Evolutionary conservation across 1,140 invertebrate genomes (phyloP).

Genomic region (Linepithema humile): DNA sequence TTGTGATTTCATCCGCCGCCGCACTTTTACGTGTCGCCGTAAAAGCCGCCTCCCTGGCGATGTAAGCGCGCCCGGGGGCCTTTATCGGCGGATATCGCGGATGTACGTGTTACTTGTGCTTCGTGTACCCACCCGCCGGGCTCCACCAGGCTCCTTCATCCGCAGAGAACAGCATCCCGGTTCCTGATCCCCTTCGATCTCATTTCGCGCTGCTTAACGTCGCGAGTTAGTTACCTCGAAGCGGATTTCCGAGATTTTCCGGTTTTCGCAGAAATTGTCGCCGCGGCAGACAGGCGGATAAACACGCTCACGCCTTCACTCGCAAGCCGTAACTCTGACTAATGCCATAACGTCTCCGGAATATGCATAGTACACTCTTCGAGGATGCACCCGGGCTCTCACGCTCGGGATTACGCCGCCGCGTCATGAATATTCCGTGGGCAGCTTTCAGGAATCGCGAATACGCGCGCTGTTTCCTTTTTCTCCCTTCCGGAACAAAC

Average conservation of each 20-base stretch:
- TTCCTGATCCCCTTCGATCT: constrained; percentile 26
- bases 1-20: constrained; percentile 69
- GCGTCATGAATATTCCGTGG: constrained; percentile 50
- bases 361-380: constrained; percentile 50
- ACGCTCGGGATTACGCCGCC: constrained; percentile 35
- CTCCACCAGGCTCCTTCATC: not conserved
- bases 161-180: not conserved
- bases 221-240: not conserved
- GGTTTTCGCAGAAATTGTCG: constrained; percentile 17
- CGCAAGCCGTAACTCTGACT: constrained; percentile 35
- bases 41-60: constrained; percentile 31
- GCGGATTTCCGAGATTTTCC: not conserved
- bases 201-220: constrained; percentile 22
- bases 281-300: constrained; percentile 37
- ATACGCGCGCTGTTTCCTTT: constrained; percentile 29
- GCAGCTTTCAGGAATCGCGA: constrained; percentile 40
- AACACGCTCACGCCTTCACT: constrained; percentile 32
- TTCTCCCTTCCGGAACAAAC: not conserved
- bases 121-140: not conserved
- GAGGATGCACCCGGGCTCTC: constrained; percentile 37
- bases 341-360: constrained; percentile 45
- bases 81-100: constrained; percentile 20
- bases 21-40: constrained; percentile 59
- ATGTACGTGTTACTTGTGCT: not conserved
- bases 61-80: constrained; percentile 10